Evolutionary conservation across 1,140 invertebrate species (phyloP).

Genomic region (Diabrotica virgifera): DNA sequence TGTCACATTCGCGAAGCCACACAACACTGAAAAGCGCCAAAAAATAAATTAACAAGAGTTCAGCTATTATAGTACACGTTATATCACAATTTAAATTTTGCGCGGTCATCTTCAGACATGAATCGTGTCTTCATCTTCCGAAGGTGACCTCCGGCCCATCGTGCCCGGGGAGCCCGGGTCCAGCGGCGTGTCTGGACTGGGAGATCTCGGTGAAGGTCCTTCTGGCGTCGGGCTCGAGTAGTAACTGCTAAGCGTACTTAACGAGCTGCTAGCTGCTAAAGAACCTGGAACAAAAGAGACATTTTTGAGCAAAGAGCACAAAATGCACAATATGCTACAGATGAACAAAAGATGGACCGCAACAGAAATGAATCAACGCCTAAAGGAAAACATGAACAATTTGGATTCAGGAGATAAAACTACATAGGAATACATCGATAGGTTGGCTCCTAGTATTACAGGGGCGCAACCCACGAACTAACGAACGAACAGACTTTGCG

Average conservation of each 20-base stretch:
- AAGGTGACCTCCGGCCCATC: conserved; percentile 50
- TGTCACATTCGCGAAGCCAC: conserved; percentile 21
- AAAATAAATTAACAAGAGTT: conserved; percentile 42
- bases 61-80: conserved; percentile 38
- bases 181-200: conserved; percentile 49
- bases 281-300: conserved; percentile 38
- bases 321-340: too few species aligned
- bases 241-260: conserved; percentile 60
- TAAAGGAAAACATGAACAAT: too few species aligned
- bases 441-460: too few species aligned
- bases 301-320: too few species aligned
- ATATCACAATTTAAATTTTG: conserved; percentile 40
- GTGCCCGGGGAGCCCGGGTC: conserved; percentile 48
- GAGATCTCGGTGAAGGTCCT: conserved; percentile 38
- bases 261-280: conserved; percentile 57
- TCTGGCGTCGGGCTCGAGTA: conserved; percentile 54
- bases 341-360: too few species aligned
- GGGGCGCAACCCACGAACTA: too few species aligned
- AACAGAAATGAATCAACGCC: too few species aligned
- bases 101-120: conserved; percentile 41
- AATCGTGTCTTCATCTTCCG: conserved; percentile 57
- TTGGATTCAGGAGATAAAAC: too few species aligned
- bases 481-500: too few species aligned
- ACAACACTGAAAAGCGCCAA: conserved; percentile 43
- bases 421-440: too few species aligned